phyloP scores from a whole-genome alignment of 2,797 vertebrate genomes.

The Halcyon leucocephala region DNA sequence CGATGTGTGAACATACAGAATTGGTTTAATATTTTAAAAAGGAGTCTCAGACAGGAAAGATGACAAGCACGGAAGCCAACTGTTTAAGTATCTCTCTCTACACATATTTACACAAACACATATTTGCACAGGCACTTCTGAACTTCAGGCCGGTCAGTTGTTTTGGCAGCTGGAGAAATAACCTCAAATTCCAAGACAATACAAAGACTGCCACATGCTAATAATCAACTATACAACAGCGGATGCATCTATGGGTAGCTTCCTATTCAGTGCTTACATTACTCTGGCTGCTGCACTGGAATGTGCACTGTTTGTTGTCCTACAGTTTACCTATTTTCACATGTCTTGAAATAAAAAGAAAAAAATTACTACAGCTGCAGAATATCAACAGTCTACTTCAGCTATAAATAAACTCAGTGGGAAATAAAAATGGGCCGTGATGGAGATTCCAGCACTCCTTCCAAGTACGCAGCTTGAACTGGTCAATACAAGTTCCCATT shows the following conservation, averaged over 20 bases:
- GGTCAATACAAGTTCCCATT: not conserved
- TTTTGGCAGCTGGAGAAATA: not conserved
- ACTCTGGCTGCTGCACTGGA: not conserved
- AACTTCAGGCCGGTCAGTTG: not conserved
- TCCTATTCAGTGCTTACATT: no score
- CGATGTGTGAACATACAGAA: not conserved
- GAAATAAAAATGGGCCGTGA: not conserved
- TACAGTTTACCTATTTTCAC: not conserved
- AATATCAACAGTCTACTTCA: not conserved
- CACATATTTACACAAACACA: not conserved
- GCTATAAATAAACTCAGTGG: not conserved
- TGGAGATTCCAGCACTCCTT: not conserved
- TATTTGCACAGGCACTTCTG: no score
- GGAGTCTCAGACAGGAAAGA: not conserved
- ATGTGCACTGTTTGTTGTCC: not conserved
- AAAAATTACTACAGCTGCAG: not conserved
- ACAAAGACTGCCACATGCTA: rapidly evolving
- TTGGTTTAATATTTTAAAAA: not conserved
- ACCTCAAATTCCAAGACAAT: not conserved
- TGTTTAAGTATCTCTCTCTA: not conserved
- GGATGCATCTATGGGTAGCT: not conserved
- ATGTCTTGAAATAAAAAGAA: not conserved
- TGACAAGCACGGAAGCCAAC: not conserved
- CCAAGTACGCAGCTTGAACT: not conserved
- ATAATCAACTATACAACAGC: rapidly evolving